Percentiles rank a stretch among this genome's conserved stretches.
Evolutionary conservation across 2,888 invertebrate genomes (phyloP).

Genomic region (Lysandra bellargus): DNA sequence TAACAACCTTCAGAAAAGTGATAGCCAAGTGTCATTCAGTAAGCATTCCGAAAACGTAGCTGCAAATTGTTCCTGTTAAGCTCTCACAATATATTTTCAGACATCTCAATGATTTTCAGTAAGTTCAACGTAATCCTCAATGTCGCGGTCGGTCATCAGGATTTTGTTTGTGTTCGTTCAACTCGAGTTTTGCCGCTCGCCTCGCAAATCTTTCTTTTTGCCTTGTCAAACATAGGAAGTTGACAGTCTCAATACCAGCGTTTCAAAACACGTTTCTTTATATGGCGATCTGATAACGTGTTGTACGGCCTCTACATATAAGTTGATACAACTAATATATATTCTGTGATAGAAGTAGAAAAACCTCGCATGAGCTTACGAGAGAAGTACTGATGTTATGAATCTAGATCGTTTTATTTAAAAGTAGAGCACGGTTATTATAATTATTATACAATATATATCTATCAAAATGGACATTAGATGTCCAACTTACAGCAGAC

Average conservation of each 20-base stretch:
- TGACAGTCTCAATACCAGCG: slow-evolving; percentile 20
- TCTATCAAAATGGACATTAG: no score
- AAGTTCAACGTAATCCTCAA: not conserved
- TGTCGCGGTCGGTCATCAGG: slow-evolving; percentile 1
- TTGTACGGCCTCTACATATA: slow-evolving; percentile 6
- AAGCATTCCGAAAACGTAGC: no score
- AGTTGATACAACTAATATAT: not conserved
- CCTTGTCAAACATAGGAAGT: slow-evolving; percentile 27
- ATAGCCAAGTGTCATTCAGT: no score
- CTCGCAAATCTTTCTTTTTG: slow-evolving; percentile 27
- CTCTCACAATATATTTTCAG: not conserved
- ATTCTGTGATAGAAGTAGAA: not conserved
- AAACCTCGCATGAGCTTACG: not conserved
- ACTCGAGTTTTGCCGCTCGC: not conserved
- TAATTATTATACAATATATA: no score
- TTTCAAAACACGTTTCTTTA: slow-evolving; percentile 19
- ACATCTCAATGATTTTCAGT: not conserved
- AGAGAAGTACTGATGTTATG: not conserved
- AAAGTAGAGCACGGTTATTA: not conserved
- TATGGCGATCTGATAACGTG: slow-evolving; percentile 19
- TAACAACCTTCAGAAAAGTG: no score
- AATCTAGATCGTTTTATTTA: not conserved
- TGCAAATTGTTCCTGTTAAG: not conserved
- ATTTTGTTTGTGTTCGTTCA: slow-evolving; percentile 14
- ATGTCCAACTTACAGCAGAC: no score